These are phyloP conservation scores for Casuarius casuarius DNA, from an alignment of 2,113 vertebrate genomes.

Conservation along the genomic window DNA sequence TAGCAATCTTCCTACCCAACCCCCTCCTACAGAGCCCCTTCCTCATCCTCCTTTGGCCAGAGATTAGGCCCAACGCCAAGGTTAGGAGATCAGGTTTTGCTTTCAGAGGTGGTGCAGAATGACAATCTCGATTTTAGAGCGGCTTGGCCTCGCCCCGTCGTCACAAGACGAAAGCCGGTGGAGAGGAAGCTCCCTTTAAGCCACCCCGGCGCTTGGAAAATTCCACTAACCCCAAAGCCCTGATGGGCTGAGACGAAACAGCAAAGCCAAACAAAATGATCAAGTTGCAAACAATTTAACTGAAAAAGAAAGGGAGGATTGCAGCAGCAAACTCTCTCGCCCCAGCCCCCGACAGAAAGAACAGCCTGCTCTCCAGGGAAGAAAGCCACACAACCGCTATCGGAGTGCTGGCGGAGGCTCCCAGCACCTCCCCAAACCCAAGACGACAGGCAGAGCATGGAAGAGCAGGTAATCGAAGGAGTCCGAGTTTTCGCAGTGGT, in stretches of 20 bases:
- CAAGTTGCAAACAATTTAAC: neutral
- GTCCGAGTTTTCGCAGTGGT: neutral
- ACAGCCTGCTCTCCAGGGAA: neutral
- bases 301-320: neutral
- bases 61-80: neutral
- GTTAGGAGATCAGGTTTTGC: neutral
- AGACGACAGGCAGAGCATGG: rapidly evolving
- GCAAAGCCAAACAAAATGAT: neutral
- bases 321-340: neutral
- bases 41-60: neutral
- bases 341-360: neutral
- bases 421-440: rapidly evolving
- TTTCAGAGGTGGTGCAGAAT: rapidly evolving
- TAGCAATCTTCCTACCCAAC: neutral
- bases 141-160: rapidly evolving
- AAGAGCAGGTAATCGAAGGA: neutral
- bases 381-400: neutral
- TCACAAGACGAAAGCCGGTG: neutral
- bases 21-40: neutral
- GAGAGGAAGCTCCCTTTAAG: neutral
- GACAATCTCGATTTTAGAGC: neutral
- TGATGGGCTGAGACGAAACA: neutral
- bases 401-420: neutral
- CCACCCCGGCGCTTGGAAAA: neutral
- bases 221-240: neutral